Conservation (phyloP, 2,888 invertebrate species). For the Byasa hedistus region DNA sequence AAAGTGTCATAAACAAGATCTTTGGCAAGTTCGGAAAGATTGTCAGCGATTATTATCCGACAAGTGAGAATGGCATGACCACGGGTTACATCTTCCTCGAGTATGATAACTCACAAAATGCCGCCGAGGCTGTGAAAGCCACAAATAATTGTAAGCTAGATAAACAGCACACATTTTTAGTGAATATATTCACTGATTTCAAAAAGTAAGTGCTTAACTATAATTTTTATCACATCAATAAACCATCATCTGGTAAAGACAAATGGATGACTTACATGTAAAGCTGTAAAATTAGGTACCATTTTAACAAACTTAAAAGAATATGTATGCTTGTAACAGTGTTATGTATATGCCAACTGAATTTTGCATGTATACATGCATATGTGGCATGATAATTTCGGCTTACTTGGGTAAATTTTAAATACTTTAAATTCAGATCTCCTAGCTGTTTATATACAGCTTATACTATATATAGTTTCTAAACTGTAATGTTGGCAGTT, state of each 20-base stretch:
- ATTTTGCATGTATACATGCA: too few species aligned
- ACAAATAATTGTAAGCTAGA: slow-evolving; percentile 97
- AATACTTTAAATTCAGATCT: not conserved
- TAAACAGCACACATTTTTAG: slow-evolving; percentile 95
- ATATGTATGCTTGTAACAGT: too few species aligned
- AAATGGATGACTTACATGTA: too few species aligned
- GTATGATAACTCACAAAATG: slow-evolving; percentile 90
- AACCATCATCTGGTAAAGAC: too few species aligned
- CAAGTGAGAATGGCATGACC: slow-evolving; percentile 89
- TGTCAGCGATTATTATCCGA: slow-evolving; percentile 93
- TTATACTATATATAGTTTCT: not conserved
- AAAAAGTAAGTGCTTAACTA: slow-evolving; percentile 85
- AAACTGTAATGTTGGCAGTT: not conserved
- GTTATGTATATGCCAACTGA: too few species aligned
- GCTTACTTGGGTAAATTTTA: not conserved
- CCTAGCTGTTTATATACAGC: not conserved
- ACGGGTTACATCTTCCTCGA: slow-evolving; percentile 97
- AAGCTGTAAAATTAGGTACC: too few species aligned
- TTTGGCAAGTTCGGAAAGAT: slow-evolving; percentile 92
- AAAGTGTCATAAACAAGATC: slow-evolving; percentile 93
- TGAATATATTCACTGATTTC: slow-evolving; percentile 97
- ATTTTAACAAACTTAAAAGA: too few species aligned
- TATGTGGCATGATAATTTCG: not conserved
- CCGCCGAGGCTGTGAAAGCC: slow-evolving; percentile 92
- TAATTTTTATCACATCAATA: not conserved